phyloP scores from a whole-genome alignment of 2,888 invertebrate genomes.

The Digitonthophagus gazella region DNA sequence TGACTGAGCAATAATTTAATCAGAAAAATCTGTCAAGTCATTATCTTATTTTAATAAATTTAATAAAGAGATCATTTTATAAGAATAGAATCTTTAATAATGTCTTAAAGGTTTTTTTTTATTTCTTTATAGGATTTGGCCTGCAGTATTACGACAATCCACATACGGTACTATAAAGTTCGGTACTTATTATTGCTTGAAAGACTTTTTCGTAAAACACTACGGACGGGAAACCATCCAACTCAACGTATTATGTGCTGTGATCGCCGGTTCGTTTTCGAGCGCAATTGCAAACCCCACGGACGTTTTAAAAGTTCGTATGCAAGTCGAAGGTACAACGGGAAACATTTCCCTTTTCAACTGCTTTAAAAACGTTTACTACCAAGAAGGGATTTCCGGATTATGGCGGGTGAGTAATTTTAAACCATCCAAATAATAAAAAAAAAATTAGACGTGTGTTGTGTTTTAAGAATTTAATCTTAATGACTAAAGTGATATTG shows the following conservation, averaged over 20 bases:
- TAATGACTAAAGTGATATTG: not conserved
- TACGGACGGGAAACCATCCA: constrained; percentile 57
- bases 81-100: too few relatives aligned
- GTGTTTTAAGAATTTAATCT: not conserved
- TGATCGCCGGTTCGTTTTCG: constrained; percentile 82
- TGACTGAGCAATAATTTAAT: not conserved
- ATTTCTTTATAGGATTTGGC: constrained; percentile 72
- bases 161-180: constrained; percentile 97
- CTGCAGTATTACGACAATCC: constrained; percentile 88
- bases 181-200: constrained; percentile 90
- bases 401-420: constrained; percentile 76
- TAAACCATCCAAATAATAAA: too few relatives aligned
- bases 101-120: constrained; percentile 2
- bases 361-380: constrained; percentile 82
- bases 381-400: constrained; percentile 78
- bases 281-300: constrained; percentile 96
- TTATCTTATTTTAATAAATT: not conserved
- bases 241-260: constrained; percentile 78
- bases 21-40: not conserved
- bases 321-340: constrained; percentile 74
- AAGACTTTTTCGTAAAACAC: constrained; percentile 63
- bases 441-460: too few relatives aligned
- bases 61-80: not conserved
- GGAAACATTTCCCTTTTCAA: constrained; percentile 60
- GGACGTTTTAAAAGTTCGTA: constrained; percentile 92